Base-by-base conservation (phyloP, 2,113 vertebrate species). In the Nannospalax galili region DNA sequence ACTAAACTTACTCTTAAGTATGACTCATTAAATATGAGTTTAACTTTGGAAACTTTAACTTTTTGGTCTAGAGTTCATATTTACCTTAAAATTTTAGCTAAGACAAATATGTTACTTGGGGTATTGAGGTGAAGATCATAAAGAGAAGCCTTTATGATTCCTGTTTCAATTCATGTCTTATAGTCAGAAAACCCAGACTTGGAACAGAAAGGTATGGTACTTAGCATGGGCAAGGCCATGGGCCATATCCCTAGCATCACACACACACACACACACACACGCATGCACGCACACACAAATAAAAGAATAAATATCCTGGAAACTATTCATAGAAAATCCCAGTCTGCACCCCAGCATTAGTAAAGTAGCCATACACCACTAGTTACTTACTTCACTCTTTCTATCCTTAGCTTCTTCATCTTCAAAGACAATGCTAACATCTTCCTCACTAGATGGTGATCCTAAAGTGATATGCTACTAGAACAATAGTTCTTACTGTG, bases 111-210 rank as follows among this genome's bases (percentile, higher is more conserved):
- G 40, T 64, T 80, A 52, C 35, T 12, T 74, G 17, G 45, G 11
- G 72, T 85, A 52, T 11, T 52, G 48, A 52, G 48, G 48, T 52
- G 48, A 52, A 52, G 48, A 52, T 52, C 48, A 52, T 52, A 52
- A 52, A 52, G n/a, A n/a, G n/a, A 69, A 72, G 40, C 58, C 35
- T 84, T 42, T 37, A 5, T 22, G 45, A 26, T 8, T 70, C 37
- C 45, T 87, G 78, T 94, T 85, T 19, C 91, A 95, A 92, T 86
- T 37, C 4, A 88, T 72, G 86, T 90, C 62, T 56, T 58, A 69
- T 15, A 74, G n/a, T 64, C 45, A 78, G 58, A 78, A 94, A 77
- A 42, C 17, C 20, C 17, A 30, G 22, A 17, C 20, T 85, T 88
- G 11, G 20, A 14, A 16, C 14, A 67, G n/a, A 77, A 9, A 52